Percentiles rank a stretch among this genome's conserved stretches.
These are phyloP conservation scores for Decapterus maruadsi DNA, from an alignment of 2,797 vertebrate genomes.

Conservation along the genomic window DNA sequence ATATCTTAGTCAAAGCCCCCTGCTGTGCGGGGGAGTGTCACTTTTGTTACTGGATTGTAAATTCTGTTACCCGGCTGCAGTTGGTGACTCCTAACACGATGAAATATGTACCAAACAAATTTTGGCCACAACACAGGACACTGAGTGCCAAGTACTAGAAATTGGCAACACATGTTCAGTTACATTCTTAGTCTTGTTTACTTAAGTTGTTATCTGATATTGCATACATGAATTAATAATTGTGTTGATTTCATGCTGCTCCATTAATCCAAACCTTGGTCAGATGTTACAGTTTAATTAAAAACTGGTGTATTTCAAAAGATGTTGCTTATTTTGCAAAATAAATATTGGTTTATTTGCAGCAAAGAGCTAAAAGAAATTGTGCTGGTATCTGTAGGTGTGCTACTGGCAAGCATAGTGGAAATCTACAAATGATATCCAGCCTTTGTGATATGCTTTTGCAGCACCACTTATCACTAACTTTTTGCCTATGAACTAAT, in stretches of 20 bases:
- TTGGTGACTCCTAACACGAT: conserved; percentile 9
- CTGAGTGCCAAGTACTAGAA: neutral
- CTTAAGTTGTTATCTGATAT: neutral
- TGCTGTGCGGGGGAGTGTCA: neutral
- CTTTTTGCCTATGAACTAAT: neutral
- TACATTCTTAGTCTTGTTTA: neutral
- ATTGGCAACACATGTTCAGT: neutral
- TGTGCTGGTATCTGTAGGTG: neutral
- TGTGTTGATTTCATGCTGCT: neutral
- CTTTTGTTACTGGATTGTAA: conserved; percentile 12
- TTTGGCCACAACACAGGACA: neutral
- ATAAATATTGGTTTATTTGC: neutral
- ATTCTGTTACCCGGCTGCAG: conserved; percentile 32
- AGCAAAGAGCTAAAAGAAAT: conserved; percentile 12
- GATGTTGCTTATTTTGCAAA: neutral
- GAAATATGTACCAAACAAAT: conserved; percentile 24
- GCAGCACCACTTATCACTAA: neutral
- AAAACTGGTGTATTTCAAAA: neutral
- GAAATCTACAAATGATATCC: neutral
- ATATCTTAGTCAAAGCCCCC: conserved; percentile 49
- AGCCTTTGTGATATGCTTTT: conserved; percentile 11
- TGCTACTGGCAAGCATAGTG: neutral
- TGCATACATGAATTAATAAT: neutral
- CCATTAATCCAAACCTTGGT: neutral
- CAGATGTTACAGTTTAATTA: neutral